Evolutionary conservation across 2,888 invertebrate species (phyloP).

Genomic region (Drosophila trichaetosa): DNA sequence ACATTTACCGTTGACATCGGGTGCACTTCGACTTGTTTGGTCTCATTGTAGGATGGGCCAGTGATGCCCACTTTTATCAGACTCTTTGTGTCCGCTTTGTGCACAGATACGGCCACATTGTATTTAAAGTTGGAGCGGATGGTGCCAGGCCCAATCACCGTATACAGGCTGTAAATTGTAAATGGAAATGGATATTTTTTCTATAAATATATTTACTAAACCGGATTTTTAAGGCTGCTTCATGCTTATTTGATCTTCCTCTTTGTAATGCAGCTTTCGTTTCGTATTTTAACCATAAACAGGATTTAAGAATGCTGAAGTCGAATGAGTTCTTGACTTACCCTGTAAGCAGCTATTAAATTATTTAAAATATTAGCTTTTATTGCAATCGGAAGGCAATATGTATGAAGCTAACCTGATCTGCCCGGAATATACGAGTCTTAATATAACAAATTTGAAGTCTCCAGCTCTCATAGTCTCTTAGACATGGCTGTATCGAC

Average conservation of each 20-base stretch:
- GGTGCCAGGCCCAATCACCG: conserved; percentile 91
- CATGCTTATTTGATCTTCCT: not conserved
- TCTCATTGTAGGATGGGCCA: conserved; percentile 89
- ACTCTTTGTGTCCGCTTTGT: conserved; percentile 77
- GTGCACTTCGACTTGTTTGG: conserved; percentile 89
- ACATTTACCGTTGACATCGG: conserved; percentile 90
- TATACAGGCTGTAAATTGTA: conserved; percentile 86
- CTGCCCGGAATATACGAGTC: too few species aligned
- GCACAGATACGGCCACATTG: conserved; percentile 90
- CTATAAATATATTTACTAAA: conserved; percentile 1
- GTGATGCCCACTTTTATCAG: conserved; percentile 90
- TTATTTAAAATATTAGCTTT: not conserved
- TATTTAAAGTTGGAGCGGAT: conserved; percentile 93
- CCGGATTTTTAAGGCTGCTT: not conserved
- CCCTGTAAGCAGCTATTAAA: not conserved
- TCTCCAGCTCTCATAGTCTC: too few species aligned
- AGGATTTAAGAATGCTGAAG: not conserved
- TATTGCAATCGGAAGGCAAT: too few species aligned
- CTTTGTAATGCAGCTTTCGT: conserved; percentile 19
- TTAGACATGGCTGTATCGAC: not conserved
- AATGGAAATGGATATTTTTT: not conserved
- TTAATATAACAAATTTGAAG: too few species aligned
- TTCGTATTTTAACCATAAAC: not conserved
- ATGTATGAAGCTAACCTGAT: too few species aligned
- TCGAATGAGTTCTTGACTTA: not conserved